Conservation (phyloP, 2,113 vertebrate genomes). For the Hippocampus zosterae region DNA sequence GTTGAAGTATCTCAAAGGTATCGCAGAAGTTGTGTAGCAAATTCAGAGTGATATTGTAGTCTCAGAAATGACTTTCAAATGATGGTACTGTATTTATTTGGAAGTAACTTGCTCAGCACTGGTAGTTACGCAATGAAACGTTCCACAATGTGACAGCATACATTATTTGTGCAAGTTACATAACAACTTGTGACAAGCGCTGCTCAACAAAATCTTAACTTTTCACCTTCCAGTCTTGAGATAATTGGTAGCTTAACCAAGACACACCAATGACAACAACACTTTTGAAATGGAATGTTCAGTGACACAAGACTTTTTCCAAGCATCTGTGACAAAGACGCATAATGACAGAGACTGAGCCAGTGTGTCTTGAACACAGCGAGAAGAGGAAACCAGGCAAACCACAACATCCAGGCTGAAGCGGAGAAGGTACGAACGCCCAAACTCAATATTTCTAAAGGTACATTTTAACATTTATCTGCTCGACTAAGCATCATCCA, state of each 20-base stretch:
- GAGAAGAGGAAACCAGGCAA: background rate
- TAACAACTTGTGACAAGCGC: background rate
- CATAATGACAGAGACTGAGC: background rate
- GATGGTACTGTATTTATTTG: too few relatives aligned
- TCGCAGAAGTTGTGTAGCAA: too few relatives aligned
- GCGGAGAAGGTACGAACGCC: constrained; percentile 8
- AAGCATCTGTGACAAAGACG: background rate
- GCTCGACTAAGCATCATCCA: background rate
- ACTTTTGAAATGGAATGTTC: constrained; percentile 37
- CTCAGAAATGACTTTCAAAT: too few relatives aligned
- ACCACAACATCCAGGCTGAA: background rate
- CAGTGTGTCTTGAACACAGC: background rate
- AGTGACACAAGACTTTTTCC: constrained; percentile 24
- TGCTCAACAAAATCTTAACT: background rate
- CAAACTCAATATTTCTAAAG: background rate
- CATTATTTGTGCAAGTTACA: background rate
- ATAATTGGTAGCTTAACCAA: background rate
- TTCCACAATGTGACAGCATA: background rate
- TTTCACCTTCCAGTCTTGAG: background rate
- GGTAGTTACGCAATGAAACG: background rate
- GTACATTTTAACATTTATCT: background rate
- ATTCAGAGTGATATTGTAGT: too few relatives aligned
- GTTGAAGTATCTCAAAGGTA: too few relatives aligned
- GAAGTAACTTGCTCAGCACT: too few relatives aligned
- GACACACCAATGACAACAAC: constrained; percentile 13